Evolutionary conservation across 2,113 vertebrate species (phyloP).

Genomic region (Alethe castanea): DNA sequence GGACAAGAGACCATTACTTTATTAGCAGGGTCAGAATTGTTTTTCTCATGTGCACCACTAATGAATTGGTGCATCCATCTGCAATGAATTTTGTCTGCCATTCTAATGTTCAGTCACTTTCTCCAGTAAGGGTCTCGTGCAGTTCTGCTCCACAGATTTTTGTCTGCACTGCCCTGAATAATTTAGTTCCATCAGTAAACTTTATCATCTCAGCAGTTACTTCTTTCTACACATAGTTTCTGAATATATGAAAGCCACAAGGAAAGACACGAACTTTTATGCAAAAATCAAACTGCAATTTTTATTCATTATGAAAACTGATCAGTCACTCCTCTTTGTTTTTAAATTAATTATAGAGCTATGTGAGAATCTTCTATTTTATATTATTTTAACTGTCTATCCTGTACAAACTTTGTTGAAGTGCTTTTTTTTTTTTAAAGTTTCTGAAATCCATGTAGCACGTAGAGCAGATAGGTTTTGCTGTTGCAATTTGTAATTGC

Average conservation of each 20-base stretch:
- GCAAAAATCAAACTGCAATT: neutral
- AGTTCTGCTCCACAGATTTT: neutral
- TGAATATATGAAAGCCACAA: neutral
- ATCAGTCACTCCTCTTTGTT: fast-evolving
- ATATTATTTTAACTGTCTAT: neutral
- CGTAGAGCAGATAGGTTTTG: neutral
- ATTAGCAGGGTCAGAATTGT: neutral
- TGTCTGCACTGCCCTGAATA: neutral
- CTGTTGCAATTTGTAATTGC: neutral
- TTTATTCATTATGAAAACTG: neutral
- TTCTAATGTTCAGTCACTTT: constrained; percentile 22
- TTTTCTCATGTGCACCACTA: neutral
- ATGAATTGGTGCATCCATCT: constrained; percentile 17
- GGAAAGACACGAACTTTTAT: neutral
- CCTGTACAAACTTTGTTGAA: neutral
- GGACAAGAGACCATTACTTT: neutral
- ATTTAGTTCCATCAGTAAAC: neutral
- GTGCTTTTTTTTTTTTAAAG: neutral
- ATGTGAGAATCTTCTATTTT: neutral
- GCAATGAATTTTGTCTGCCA: constrained; percentile 19
- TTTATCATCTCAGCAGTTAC: neutral
- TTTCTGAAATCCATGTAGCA: neutral
- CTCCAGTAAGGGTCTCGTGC: neutral
- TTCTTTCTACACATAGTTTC: neutral
- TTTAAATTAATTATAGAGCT: neutral